Percentiles rank a stretch among this genome's conserved stretches.
These are phyloP conservation scores for Pelobates cultripes DNA, from an alignment of 2,797 vertebrate genomes.

Conservation along the genomic window DNA sequence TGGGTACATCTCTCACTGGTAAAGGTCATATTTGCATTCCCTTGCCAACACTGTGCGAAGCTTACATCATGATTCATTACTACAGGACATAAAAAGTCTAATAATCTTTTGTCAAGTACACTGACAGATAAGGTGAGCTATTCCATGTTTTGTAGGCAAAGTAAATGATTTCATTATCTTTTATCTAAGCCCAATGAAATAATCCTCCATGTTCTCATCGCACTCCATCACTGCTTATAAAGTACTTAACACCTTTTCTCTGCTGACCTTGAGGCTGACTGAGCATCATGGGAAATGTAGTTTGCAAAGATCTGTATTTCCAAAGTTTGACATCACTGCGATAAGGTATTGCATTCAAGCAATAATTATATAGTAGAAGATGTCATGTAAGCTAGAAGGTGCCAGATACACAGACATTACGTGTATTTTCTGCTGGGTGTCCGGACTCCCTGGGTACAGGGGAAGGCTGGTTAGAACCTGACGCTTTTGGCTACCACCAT, in stretches of 20 bases:
- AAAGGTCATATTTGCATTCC: constrained; percentile 50
- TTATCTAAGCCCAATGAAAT: constrained; percentile 16
- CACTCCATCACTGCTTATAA: not conserved
- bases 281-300: too few relatives aligned
- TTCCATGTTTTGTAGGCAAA: not conserved
- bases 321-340: too few relatives aligned
- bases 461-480: too few relatives aligned
- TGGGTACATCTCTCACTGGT: not conserved
- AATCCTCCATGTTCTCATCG: not conserved
- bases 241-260: not conserved
- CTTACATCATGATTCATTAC: constrained; percentile 31
- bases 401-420: too few relatives aligned
- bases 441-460: too few relatives aligned
- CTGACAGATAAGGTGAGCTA: constrained; percentile 38
- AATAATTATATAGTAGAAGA: too few relatives aligned
- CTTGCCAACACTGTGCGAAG: not conserved
- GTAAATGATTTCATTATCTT: constrained; percentile 22
- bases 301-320: too few relatives aligned
- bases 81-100: constrained; percentile 1
- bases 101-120: constrained; percentile 29
- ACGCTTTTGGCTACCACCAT: too few relatives aligned
- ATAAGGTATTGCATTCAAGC: too few relatives aligned
- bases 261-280: too few relatives aligned
- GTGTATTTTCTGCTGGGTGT: too few relatives aligned
- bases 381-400: too few relatives aligned